Base-by-base conservation (phyloP, 2,797 vertebrate species). In the Lates japonicus region DNA sequence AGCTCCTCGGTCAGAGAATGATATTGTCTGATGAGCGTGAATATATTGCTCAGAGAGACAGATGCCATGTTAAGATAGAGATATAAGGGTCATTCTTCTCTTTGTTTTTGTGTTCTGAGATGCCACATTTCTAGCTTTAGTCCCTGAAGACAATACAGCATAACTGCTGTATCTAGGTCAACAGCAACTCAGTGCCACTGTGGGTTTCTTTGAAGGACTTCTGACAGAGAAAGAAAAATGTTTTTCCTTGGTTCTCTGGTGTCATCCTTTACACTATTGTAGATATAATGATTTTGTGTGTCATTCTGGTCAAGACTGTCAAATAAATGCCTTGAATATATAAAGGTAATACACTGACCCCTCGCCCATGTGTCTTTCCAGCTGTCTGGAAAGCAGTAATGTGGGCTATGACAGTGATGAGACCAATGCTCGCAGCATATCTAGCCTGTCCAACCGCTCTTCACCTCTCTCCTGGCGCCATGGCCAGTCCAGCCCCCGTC, bases 401-500 rank as follows among this genome's bases (percentile, higher is more conserved):
- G 88, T 94, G 73, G 98, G 97, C 89, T 99, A 99, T 0, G 98
- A 99, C 93, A 99, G 98, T 0, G 98, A 99, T 0, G 98, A 99
- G 2, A 97, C 97, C 92, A 99, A 99, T 46, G 93, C 97, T 7
- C 97, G 97, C 74, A 99, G 98, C 20, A 93, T 99, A 46, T 99
- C 98, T 94, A 99, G 98, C 91, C 92, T 98, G 52, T 99, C 98
- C 81, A 99, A 98, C 92, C 97, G 98, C 84, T 99, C 98, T 0
- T 99, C 98, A 0, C 98, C 98, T 0, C 95, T 99, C 6, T 99
- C 98, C 48, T 99, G 98, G 98, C 97, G 97, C 88, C 98, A 99
- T 0, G 98, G 98, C 49, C 98, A 99, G 91, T 96, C 98, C 35
- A 99, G 98, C 86, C 98, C 98, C 0, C 96, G 98, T 16, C 96